Percentiles rank a stretch among this genome's conserved stretches.
Conservation (phyloP, 2,113 vertebrate species). For the Electrona antarctica region DNA sequence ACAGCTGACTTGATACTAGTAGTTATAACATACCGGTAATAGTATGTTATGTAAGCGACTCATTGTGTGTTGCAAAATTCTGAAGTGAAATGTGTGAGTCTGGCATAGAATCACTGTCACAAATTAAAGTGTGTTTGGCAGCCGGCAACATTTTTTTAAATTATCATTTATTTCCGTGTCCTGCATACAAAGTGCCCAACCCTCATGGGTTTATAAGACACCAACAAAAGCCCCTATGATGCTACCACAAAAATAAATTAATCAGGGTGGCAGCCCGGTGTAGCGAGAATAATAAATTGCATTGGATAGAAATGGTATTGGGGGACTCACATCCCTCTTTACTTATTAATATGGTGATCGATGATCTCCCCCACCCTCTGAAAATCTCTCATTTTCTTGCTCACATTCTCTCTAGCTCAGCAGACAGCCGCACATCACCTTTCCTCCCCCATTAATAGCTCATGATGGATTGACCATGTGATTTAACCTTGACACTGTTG, state of each 20-base stretch:
- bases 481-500: background rate
- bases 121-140: slow-evolving; percentile 14
- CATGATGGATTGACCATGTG: slow-evolving; percentile 9
- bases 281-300: slow-evolving; percentile 40
- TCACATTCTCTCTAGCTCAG: background rate
- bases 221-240: slow-evolving; percentile 24
- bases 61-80: slow-evolving; percentile 5
- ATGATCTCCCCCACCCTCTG: slow-evolving; percentile 22
- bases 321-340: slow-evolving; percentile 1
- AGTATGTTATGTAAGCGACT: slow-evolving; percentile 27
- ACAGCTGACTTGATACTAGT: too few species aligned
- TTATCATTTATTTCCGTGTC: too few species aligned
- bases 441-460: background rate
- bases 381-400: background rate
- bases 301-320: slow-evolving; percentile 6
- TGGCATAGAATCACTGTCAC: slow-evolving; percentile 5
- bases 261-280: slow-evolving; percentile 32
- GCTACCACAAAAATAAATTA: slow-evolving; percentile 39
- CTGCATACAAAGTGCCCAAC: background rate
- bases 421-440: background rate
- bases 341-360: slow-evolving; percentile 37
- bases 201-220: too few species aligned
- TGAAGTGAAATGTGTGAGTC: slow-evolving; percentile 7
- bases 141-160: background rate
- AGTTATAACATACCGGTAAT: too few species aligned